Evolutionary conservation across 1,140 invertebrate genomes (phyloP), one percentile per base, ranked within the genome.

Genomic region (Chlorops oryzae): DNA sequence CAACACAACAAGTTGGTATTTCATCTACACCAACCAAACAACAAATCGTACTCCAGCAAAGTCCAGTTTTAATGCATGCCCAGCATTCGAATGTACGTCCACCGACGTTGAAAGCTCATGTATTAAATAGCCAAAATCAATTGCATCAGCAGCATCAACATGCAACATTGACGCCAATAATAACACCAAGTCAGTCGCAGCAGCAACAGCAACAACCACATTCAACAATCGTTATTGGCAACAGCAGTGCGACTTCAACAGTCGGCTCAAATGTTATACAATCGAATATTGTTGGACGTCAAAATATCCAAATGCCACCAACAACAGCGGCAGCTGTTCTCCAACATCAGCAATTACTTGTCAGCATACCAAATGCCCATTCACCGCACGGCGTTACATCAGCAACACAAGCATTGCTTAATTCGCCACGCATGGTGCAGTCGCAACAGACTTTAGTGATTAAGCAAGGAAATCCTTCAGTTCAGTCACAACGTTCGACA

Each of bases 91-190:
- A 54, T 35, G 63, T 69, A 22, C 50, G 66, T 3, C 54, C 62
- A 12, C 65, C 61, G 12, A 64, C 66, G 0, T 49, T 70, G 0
- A 70, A 70, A 38, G 66, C 66, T 5, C 66, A 70, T 27, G 66
- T 70, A 5, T 53, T 70, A 2, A 70, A 70, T 40, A 58, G 66
- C 22, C 66, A 70, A 15, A 66, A 70, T 52, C 63, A 59, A 22
- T 52, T 63, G 3, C 62, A 67, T 15, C 65, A 68, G 21, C 62
- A 64, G 10, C 57, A 59, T 22, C 51, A 52, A 13, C 44, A 47
- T n/a, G 23, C 49, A 24, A 48, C 21, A 18, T 12, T 28, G 28
- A 5, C 39, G 18, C 27, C 24, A n/a, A n/a, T n/a, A n/a, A n/a
- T n/a, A n/a, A n/a, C 21, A 34, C 28, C 12, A 20, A 12, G n/a